These are phyloP conservation scores for Cephus cinctus DNA, from an alignment of 1,140 invertebrate genomes.

Conservation along the genomic window DNA sequence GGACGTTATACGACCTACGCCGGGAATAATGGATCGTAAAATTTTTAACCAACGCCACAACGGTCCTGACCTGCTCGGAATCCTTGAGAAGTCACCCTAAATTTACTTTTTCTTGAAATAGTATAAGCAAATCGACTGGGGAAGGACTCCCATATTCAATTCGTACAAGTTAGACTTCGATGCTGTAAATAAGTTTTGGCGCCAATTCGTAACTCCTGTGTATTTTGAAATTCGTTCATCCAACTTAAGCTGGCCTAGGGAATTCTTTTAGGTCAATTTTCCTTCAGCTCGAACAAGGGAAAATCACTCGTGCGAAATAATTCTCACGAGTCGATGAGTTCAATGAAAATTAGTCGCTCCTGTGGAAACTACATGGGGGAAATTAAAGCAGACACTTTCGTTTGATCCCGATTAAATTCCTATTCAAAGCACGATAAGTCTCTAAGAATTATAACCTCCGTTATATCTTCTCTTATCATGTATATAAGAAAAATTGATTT, in stretches of 20 bases:
- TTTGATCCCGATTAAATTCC: constrained; percentile 9
- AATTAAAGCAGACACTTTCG: constrained; percentile 26
- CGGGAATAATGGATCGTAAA: constrained; percentile 38
- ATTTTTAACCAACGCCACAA: constrained; percentile 20
- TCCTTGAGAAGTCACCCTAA: constrained; percentile 6
- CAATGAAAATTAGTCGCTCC: constrained; percentile 41
- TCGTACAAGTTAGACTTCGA: no score
- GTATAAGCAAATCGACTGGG: background rate
- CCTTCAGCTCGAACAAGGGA: no score
- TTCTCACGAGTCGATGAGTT: constrained; percentile 43
- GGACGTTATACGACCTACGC: background rate
- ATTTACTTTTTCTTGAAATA: constrained; percentile 3
- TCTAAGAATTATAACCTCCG: no score
- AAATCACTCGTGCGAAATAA: constrained; percentile 39
- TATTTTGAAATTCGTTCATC: no score
- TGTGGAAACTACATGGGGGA: constrained; percentile 40
- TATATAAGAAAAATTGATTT: no score
- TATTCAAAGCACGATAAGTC: no score
- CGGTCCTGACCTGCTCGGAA: background rate
- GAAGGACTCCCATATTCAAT: no score
- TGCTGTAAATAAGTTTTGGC: no score
- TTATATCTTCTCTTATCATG: no score
- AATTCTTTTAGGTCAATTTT: no score
- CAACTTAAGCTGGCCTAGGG: no score
- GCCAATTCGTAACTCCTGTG: no score